Evolutionary conservation across 35 echinoderm and acorn worm genomes (phyloP), one percentile per base, ranked within the genome.

Genomic region (Chiridota heheva): DNA sequence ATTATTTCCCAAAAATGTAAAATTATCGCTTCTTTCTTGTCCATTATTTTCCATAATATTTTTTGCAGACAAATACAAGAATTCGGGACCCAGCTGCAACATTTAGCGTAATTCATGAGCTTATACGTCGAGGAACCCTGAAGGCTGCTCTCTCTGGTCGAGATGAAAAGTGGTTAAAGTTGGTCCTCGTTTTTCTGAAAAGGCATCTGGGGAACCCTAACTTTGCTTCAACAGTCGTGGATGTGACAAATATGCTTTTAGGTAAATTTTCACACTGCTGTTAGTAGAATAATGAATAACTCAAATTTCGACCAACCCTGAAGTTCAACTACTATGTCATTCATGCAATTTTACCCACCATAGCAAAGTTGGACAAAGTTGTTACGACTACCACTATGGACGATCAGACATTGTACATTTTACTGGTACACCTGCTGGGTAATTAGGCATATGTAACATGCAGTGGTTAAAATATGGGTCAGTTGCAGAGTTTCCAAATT

Each of bases 101-200:
- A 3, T 77, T 98, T 41, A 90, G 89, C 32, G 58, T 98, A 31
- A 48, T 98, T 4, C 88, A 92, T 60, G 95, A 98, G 69, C 78
- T 98, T 35, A 88, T 87, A 43, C 77, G 89, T 58, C 70, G 95
- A 42, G 84, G 72, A 42, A 84, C 81, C 15, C 56, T 98, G 13
- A 91, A 89, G 35, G 86, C 44, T n/a, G 89, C 95, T 56, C 89
- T 98, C 44, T 78, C 95, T 68, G 95, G 95, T 6, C 63, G 95
- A 28, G 76, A 91, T 82, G 85, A 92, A 22, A 84, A 85, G 61
- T 98, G 95, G 95, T 60, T 98, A 31, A 60, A 74, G 27, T 29
- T 81, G 35, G 77, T 98, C 61, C 30, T 97, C 0, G 73, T 67
- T 26, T 98, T 98, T 63, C 81, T 98, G 43, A 88, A 85, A 73